Evolutionary conservation across 1,140 invertebrate genomes (phyloP).

Genomic region (Potamilus streckersoni): DNA sequence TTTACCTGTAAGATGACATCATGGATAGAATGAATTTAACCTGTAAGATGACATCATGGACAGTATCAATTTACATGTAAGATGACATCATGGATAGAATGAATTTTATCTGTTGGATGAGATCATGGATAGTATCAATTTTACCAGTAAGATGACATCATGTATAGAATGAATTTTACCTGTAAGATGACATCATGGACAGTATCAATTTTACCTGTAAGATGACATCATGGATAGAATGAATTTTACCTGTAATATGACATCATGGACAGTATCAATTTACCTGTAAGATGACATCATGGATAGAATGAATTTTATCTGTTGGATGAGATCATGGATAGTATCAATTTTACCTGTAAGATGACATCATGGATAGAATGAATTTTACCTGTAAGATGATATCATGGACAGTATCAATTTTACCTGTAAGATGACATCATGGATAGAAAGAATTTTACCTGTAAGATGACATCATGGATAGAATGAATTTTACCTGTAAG

Average conservation of each 20-base stretch:
- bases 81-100: no score
- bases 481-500: conserved; percentile 68
- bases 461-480: not conserved
- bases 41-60: no score
- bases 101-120: no score
- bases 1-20: conserved; percentile 53
- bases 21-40: no score
- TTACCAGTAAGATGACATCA: no score
- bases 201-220: no score
- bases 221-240: not conserved
- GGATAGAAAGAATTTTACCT: not conserved
- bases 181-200: no score
- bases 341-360: conserved; percentile 1
- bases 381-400: conserved; percentile 73
- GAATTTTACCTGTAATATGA: not conserved
- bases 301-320: conserved; percentile 74
- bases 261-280: not conserved
- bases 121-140: no score
- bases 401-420: conserved; percentile 76
- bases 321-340: conserved; percentile 24
- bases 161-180: no score
- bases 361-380: not conserved
- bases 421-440: conserved; percentile 51
- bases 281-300: conserved; percentile 77
- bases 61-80: no score